Evolutionary conservation across 2,797 vertebrate species (phyloP).

Genomic region (Pristis pectinata): DNA sequence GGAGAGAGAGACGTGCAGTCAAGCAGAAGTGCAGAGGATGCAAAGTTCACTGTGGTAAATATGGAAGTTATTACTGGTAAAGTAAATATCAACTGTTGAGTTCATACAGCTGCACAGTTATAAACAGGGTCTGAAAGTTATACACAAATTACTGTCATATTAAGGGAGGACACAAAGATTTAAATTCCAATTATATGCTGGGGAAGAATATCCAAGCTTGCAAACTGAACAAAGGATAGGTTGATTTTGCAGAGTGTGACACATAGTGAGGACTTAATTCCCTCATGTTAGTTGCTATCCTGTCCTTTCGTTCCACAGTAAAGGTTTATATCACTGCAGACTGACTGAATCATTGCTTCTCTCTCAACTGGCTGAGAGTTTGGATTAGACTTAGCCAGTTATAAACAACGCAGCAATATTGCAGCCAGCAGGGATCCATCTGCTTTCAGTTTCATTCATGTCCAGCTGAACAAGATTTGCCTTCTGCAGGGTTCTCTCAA

Average conservation of each 20-base stretch:
- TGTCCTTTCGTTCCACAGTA: not conserved
- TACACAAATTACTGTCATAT: not conserved
- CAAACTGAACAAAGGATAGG: not conserved
- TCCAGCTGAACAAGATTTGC: not conserved
- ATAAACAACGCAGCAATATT: not conserved
- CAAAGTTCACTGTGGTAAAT: not conserved
- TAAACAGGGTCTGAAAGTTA: not conserved
- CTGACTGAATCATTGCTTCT: not conserved
- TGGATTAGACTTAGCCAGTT: not conserved
- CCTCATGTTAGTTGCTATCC: not conserved
- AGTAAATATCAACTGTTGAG: not conserved
- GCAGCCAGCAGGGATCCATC: constrained; percentile 17
- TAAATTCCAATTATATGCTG: not conserved
- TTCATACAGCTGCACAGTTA: not conserved
- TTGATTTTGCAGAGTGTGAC: not conserved
- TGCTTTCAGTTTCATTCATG: not conserved
- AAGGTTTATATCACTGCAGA: not conserved
- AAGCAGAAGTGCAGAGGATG: not conserved
- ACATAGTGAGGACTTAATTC: not conserved
- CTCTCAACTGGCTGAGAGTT: not conserved
- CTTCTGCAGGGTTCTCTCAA: not conserved
- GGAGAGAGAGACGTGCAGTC: too few relatives aligned
- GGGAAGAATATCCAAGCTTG: not conserved
- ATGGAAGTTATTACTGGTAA: not conserved
- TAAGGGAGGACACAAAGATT: not conserved